Evolutionary conservation across 30 jellyfish, hydroid and myxozoan species (phyloP).

Genomic region (Cassiopea andromeda): DNA sequence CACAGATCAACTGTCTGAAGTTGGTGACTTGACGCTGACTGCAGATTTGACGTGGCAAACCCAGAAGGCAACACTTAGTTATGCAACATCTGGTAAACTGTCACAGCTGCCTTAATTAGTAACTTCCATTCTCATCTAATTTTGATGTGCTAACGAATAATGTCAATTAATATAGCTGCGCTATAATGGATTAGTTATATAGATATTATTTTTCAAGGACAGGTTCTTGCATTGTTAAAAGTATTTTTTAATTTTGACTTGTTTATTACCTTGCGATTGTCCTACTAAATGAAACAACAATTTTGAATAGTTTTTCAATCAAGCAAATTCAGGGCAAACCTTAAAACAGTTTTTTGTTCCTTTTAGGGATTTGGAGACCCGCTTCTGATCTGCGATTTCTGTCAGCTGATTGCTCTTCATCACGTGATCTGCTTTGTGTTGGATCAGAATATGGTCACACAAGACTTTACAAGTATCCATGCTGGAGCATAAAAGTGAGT

Average conservation of each 20-base stretch:
- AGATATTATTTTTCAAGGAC: too few species aligned
- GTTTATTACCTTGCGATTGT: too few species aligned
- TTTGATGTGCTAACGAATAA: too few species aligned
- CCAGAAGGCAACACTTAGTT: conserved; percentile 54
- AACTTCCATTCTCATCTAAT: too few species aligned
- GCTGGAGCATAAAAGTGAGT: conserved; percentile 33
- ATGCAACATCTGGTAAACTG: conserved; percentile 45
- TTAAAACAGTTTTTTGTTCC: not conserved
- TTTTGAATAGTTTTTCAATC: not conserved
- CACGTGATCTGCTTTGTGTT: conserved; percentile 70
- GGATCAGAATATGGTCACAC: conserved; percentile 87
- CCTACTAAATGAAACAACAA: too few species aligned
- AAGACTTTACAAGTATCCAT: conserved; percentile 77
- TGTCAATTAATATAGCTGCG: too few species aligned
- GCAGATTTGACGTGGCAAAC: conserved; percentile 69
- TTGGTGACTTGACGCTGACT: conserved; percentile 33
- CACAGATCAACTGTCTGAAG: conserved; percentile 41
- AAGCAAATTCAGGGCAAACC: not conserved
- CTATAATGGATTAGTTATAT: too few species aligned
- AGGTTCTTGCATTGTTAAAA: too few species aligned
- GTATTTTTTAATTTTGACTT: too few species aligned
- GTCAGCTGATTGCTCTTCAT: conserved; percentile 50
- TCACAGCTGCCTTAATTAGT: too few species aligned
- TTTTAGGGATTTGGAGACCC: conserved; percentile 54
- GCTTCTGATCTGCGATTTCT: conserved; percentile 59